Percentiles rank a stretch among this genome's conserved stretches.
Evolutionary conservation across 2,888 invertebrate species (phyloP).

Genomic region (Emmelina monodactyla): DNA sequence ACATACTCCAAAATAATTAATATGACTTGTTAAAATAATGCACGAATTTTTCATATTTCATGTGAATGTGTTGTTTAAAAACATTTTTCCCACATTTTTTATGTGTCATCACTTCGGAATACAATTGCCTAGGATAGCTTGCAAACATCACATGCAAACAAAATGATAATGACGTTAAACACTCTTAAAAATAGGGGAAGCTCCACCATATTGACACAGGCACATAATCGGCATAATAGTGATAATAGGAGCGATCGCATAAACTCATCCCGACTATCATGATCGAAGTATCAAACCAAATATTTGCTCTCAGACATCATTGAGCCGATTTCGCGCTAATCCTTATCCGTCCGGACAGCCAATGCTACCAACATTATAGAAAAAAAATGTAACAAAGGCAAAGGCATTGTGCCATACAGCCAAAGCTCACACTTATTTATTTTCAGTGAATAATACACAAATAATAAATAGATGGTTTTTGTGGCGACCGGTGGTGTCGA

Average conservation of each 20-base stretch:
- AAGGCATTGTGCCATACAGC: constrained; percentile 40
- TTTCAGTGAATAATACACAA: constrained; percentile 54
- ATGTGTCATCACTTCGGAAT: too few relatives aligned
- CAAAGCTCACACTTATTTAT: constrained; percentile 45
- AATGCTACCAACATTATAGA: constrained; percentile 26
- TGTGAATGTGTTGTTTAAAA: too few relatives aligned
- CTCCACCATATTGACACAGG: constrained; percentile 18
- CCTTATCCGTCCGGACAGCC: constrained; percentile 33
- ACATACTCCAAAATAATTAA: too few relatives aligned
- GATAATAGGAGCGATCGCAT: constrained; percentile 32
- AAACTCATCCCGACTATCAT: constrained; percentile 24
- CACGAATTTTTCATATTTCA: too few relatives aligned
- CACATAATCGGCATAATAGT: too few relatives aligned
- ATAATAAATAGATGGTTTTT: constrained; percentile 50
- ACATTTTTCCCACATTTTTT: too few relatives aligned
- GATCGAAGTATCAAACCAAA: constrained; percentile 33
- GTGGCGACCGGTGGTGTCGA: constrained; percentile 45
- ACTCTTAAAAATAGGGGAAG: background rate
- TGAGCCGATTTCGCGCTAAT: constrained; percentile 41
- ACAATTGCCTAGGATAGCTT: too few relatives aligned
- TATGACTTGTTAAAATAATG: too few relatives aligned
- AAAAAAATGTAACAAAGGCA: constrained; percentile 37
- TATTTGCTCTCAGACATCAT: constrained; percentile 48
- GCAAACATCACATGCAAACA: too few relatives aligned
- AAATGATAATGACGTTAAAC: background rate